phyloP scores from a whole-genome alignment of 2,113 vertebrate species.

The Xerus inauris region DNA sequence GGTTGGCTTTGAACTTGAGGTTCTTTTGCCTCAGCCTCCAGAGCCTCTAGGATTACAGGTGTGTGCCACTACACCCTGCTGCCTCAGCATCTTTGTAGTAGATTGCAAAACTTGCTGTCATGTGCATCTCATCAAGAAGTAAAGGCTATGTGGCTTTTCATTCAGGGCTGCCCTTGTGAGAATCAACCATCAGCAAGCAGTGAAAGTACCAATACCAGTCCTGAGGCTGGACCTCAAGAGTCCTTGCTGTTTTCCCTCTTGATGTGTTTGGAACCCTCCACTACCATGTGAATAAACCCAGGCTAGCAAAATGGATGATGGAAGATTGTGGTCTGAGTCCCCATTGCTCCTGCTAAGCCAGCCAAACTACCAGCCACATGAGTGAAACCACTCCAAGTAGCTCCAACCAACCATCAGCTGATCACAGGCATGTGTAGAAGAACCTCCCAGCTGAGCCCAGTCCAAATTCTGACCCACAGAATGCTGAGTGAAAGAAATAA shows the following conservation, averaged over 20 bases:
- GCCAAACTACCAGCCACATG: not conserved
- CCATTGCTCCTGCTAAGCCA: not conserved
- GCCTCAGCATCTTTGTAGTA: not conserved
- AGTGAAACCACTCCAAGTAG: not conserved
- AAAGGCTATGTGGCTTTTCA: not conserved
- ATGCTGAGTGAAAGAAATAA: not conserved
- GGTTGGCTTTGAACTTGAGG: too few relatives aligned
- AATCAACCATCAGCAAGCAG: not conserved
- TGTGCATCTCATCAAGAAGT: not conserved
- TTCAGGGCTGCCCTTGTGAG: not conserved
- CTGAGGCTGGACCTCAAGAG: not conserved
- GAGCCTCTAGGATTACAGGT: too few relatives aligned
- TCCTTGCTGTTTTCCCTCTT: not conserved
- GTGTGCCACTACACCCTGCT: too few relatives aligned
- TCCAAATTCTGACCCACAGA: not conserved
- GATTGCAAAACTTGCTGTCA: not conserved
- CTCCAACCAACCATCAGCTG: not conserved
- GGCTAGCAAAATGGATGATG: not conserved
- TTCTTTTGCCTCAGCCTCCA: too few relatives aligned
- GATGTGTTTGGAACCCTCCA: not conserved
- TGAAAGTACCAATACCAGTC: not conserved
- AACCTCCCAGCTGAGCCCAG: not conserved
- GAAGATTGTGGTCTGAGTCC: not conserved
- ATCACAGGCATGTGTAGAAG: not conserved
- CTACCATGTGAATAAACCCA: not conserved